phyloP scores from a whole-genome alignment of 1,140 invertebrate genomes.

The Drosophila sulfurigaster region DNA sequence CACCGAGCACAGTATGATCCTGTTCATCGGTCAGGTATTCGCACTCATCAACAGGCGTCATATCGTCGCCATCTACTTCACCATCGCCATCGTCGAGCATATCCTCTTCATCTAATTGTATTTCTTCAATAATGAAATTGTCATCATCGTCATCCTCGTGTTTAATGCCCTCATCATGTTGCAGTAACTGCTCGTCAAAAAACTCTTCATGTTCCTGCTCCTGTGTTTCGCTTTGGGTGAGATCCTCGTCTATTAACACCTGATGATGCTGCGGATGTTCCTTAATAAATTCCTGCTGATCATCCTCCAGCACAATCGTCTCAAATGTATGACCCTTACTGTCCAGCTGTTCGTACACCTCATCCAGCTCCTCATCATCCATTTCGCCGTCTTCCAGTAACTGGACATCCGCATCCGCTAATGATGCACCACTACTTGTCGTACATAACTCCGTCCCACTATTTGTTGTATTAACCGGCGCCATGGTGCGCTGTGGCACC shows the following conservation, averaged over 20 bases:
- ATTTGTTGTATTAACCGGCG: constrained; percentile 47
- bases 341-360: constrained; percentile 71
- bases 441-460: constrained; percentile 53
- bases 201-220: constrained; percentile 62
- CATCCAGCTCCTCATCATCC: constrained; percentile 66
- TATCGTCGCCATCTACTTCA: constrained; percentile 36
- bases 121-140: constrained; percentile 79
- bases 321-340: constrained; percentile 70
- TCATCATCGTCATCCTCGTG: constrained; percentile 70
- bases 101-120: constrained; percentile 80
- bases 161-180: constrained; percentile 60
- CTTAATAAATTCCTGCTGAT: constrained; percentile 75
- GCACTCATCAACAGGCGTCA: constrained; percentile 63
- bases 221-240: constrained; percentile 70
- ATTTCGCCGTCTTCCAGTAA: constrained; percentile 72
- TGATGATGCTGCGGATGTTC: constrained; percentile 63
- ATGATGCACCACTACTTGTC: constrained; percentile 32
- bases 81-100: constrained; percentile 71
- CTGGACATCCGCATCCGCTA: constrained; percentile 69
- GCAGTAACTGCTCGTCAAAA: constrained; percentile 60
- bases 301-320: constrained; percentile 79
- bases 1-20: constrained; percentile 59
- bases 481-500: constrained; percentile 66
- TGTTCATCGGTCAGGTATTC: constrained; percentile 73
- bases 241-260: constrained; percentile 72